Conservation (phyloP, 2,797 vertebrate genomes). For the Menidia menidia region DNA sequence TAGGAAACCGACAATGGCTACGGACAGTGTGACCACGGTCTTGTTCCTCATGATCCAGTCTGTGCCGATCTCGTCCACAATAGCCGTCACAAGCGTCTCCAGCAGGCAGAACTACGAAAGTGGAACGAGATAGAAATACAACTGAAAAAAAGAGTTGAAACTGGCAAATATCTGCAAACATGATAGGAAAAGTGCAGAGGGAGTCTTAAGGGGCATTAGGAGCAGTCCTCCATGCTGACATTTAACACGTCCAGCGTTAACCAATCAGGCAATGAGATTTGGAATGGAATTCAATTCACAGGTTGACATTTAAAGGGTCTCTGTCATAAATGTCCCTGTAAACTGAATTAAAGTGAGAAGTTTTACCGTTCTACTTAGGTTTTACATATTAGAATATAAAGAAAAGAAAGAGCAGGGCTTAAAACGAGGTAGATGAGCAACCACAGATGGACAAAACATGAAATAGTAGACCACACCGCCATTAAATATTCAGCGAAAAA, state of each 20-base stretch:
- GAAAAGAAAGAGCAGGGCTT: too few species aligned
- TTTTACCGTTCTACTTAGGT: too few species aligned
- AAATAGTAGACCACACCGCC: too few species aligned
- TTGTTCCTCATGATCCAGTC: slow-evolving; percentile 97
- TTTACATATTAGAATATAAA: too few species aligned
- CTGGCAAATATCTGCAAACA: not conserved
- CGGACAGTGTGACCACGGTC: slow-evolving; percentile 89
- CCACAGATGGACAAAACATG: too few species aligned
- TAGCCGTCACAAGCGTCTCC: slow-evolving; percentile 95
- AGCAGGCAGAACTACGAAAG: slow-evolving; percentile 91
- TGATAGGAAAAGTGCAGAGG: not conserved
- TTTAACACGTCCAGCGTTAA: not conserved
- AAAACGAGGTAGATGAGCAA: too few species aligned
- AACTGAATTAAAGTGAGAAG: not conserved
- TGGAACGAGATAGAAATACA: not conserved
- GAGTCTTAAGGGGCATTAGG: not conserved
- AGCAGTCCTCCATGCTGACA: not conserved
- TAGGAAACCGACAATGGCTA: slow-evolving; percentile 91
- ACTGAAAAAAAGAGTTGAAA: not conserved
- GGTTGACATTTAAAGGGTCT: not conserved
- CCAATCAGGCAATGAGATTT: not conserved
- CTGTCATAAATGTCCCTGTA: not conserved
- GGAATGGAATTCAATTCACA: not conserved
- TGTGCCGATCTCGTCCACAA: slow-evolving; percentile 96
- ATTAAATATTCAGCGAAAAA: too few species aligned